phyloP scores from a whole-genome alignment of 2,113 vertebrate species.

The Plotosus lineatus region DNA sequence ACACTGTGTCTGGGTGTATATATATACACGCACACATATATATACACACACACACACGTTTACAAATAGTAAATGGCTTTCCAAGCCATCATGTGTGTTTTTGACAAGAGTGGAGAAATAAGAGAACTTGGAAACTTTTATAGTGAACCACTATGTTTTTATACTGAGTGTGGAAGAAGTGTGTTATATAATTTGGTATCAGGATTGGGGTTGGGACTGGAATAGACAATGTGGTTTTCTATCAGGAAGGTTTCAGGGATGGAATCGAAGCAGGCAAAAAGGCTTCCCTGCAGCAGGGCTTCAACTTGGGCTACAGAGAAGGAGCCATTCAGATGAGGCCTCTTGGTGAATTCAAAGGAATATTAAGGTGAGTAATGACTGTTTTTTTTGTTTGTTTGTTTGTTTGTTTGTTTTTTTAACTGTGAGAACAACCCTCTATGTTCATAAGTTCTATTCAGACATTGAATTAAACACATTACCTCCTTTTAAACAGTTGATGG shows the following conservation, averaged over 20 bases:
- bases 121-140: neutral
- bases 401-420: neutral
- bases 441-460: neutral
- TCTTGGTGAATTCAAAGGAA: conserved; percentile 84
- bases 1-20: neutral
- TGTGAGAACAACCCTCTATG: neutral
- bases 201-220: conserved; percentile 4
- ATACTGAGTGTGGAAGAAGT: neutral
- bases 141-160: no score
- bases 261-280: conserved; percentile 86
- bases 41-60: neutral
- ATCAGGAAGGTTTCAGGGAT: conserved; percentile 89
- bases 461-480: neutral
- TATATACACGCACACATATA: neutral
- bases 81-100: neutral
- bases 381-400: neutral
- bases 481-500: neutral
- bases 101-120: neutral
- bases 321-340: conserved; percentile 75
- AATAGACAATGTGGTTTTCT: conserved; percentile 51
- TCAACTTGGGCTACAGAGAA: conserved; percentile 82
- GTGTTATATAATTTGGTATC: neutral
- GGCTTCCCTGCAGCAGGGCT: conserved; percentile 81
- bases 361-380: conserved; percentile 75
- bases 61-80: neutral